Percentiles rank a stretch among this genome's conserved stretches.
Evolutionary conservation across 53 echinoderm and acorn worm species (phyloP).

Genomic region (Hippasteria phrygiana): DNA sequence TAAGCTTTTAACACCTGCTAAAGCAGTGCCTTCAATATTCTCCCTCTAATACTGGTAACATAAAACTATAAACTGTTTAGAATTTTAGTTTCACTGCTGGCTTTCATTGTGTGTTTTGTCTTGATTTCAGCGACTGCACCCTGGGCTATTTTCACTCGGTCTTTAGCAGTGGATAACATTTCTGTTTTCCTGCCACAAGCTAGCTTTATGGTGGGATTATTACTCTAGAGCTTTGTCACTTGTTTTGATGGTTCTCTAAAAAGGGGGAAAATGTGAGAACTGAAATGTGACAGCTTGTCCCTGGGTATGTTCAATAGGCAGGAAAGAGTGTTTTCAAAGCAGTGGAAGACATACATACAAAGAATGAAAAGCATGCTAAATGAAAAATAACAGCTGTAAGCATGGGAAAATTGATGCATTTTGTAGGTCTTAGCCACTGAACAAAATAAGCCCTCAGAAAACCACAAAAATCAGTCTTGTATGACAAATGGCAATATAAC

Average conservation of each 20-base stretch:
- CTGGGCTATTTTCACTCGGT: constrained; percentile 46
- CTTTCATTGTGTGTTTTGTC: constrained; percentile 50
- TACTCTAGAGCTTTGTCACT: background rate
- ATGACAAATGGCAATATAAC: no score
- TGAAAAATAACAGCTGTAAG: no score
- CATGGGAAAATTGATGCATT: background rate
- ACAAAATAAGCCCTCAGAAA: no score
- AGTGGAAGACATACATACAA: background rate
- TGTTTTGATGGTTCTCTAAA: constrained; percentile 19
- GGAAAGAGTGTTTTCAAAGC: no score
- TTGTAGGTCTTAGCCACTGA: no score
- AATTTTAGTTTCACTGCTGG: constrained; percentile 50
- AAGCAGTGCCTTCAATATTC: background rate
- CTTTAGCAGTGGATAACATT: constrained; percentile 59
- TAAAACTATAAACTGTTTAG: constrained; percentile 37
- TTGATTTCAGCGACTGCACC: constrained; percentile 29
- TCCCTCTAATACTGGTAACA: constrained; percentile 2
- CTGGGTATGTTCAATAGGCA: background rate
- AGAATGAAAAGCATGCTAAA: background rate
- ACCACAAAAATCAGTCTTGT: no score
- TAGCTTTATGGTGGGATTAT: background rate
- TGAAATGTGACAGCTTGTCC: background rate
- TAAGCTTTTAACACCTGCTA: constrained; percentile 13
- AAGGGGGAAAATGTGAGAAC: background rate
- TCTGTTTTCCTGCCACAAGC: constrained; percentile 56